phyloP scores from a whole-genome alignment of 2,888 invertebrate genomes.

The Cryptus armator region DNA sequence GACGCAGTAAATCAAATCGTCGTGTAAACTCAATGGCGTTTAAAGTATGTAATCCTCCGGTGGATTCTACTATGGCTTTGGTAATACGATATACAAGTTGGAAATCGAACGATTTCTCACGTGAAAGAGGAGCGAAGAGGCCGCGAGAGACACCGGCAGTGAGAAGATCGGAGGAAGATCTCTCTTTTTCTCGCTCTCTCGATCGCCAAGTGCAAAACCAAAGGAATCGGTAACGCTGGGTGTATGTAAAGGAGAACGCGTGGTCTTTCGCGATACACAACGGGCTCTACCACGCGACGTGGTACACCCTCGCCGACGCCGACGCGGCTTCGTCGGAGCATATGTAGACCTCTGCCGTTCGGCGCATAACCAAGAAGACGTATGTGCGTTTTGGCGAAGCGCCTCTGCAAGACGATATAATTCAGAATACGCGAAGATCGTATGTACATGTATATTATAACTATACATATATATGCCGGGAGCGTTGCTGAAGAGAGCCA shows the following conservation, averaged over 20 bases:
- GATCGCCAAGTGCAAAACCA: constrained; percentile 19
- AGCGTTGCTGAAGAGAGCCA: constrained; percentile 74
- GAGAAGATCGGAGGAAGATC: constrained; percentile 54
- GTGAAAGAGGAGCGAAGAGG: constrained; percentile 45
- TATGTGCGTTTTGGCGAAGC: constrained; percentile 82
- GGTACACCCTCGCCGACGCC: constrained; percentile 68
- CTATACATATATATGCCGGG: constrained; percentile 45
- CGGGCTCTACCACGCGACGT: constrained; percentile 70
- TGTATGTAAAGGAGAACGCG: constrained; percentile 63
- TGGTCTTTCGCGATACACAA: constrained; percentile 68
- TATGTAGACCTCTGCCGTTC: constrained; percentile 56
- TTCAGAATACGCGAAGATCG: constrained; percentile 78
- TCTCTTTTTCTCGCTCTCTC: constrained; percentile 39
- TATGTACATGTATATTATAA: constrained; percentile 52
- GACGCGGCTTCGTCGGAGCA: constrained; percentile 61
- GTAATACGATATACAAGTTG: constrained; percentile 71
- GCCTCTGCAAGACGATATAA: constrained; percentile 83
- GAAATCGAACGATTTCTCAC: constrained; percentile 71
- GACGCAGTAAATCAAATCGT: constrained; percentile 72
- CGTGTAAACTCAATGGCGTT: constrained; percentile 63
- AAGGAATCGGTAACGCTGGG: constrained; percentile 24
- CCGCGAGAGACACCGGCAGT: constrained; percentile 13
- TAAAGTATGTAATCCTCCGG: constrained; percentile 28
- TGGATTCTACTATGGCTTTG: constrained; percentile 33
- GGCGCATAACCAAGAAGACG: constrained; percentile 76